These are phyloP conservation scores for Scomberomorus guttatus DNA, from an alignment of 2,797 vertebrate species.

Conservation along the genomic window DNA sequence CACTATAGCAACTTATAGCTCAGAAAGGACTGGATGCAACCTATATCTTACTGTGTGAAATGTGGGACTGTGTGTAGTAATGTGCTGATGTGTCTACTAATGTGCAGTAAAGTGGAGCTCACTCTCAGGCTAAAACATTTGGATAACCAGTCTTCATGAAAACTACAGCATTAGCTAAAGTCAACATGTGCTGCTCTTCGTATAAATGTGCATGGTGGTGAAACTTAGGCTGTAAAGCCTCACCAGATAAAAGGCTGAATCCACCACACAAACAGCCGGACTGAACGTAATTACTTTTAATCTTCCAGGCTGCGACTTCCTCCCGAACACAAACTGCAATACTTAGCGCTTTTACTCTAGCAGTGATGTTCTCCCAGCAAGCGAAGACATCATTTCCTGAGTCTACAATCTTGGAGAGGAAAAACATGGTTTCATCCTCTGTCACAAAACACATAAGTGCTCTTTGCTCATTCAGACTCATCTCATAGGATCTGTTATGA, in stretches of 20 bases:
- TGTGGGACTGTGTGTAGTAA: background rate
- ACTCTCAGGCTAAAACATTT: background rate
- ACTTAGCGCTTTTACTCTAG: conserved; percentile 5
- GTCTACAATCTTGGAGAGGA: conserved; percentile 20
- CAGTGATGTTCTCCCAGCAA: conserved; percentile 1
- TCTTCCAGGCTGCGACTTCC: background rate
- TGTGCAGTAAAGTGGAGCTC: background rate
- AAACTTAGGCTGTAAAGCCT: conserved; percentile 8
- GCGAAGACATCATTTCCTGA: conserved; percentile 19
- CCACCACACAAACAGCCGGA: conserved; percentile 21
- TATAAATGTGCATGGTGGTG: background rate
- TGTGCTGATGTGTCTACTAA: background rate
- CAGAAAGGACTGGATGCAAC: background rate
- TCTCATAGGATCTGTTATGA: conserved; percentile 34
- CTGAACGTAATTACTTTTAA: background rate
- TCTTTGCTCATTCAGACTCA: conserved; percentile 30
- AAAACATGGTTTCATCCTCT: conserved; percentile 25
- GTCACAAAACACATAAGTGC: conserved; percentile 12
- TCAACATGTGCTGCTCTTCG: conserved; percentile 13
- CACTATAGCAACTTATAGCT: background rate
- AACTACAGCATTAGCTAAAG: conserved; percentile 5
- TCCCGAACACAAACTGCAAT: background rate
- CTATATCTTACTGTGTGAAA: background rate
- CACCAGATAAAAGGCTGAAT: conserved; percentile 15
- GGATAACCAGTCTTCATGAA: conserved; percentile 30